Evolutionary conservation across 2,888 invertebrate genomes (phyloP).

Genomic region (Drosophila robusta): DNA sequence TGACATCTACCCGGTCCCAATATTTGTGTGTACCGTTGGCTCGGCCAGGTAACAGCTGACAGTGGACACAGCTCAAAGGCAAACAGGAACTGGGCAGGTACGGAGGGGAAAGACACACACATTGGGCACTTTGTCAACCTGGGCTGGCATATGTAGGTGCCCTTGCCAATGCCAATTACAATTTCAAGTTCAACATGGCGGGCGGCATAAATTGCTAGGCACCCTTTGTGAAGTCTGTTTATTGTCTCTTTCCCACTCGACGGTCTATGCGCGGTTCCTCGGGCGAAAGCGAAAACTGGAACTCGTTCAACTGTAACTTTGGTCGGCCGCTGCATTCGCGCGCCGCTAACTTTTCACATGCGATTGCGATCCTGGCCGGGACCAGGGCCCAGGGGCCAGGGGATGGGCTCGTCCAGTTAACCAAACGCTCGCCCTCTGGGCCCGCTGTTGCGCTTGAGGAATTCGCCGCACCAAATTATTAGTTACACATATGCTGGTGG

Average conservation of each 20-base stretch:
- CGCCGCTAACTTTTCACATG: slow-evolving; percentile 78
- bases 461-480: slow-evolving; percentile 78
- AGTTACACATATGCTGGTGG: slow-evolving; percentile 76
- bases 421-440: slow-evolving; percentile 26
- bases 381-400: not conserved
- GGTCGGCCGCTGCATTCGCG: slow-evolving; percentile 44
- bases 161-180: slow-evolving; percentile 82
- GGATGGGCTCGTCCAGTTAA: slow-evolving; percentile 30
- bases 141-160: slow-evolving; percentile 75
- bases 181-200: slow-evolving; percentile 83
- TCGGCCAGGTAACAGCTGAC: slow-evolving; percentile 45
- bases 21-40: slow-evolving; percentile 12
- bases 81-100: slow-evolving; percentile 20
- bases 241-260: not conserved
- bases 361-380: slow-evolving; percentile 54
- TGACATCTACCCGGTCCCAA: slow-evolving; percentile 10
- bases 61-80: slow-evolving; percentile 15
- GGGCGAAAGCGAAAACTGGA: slow-evolving; percentile 44
- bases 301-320: slow-evolving; percentile 72
- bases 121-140: slow-evolving; percentile 34
- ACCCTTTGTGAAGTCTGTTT: not conserved
- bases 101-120: not conserved
- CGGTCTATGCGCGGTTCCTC: slow-evolving; percentile 5
- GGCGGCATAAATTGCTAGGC: slow-evolving; percentile 73
- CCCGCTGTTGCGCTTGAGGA: slow-evolving; percentile 77